Evolutionary conservation across 1,140 invertebrate genomes (phyloP).

Genomic region (Diabrotica undecimpunctata): DNA sequence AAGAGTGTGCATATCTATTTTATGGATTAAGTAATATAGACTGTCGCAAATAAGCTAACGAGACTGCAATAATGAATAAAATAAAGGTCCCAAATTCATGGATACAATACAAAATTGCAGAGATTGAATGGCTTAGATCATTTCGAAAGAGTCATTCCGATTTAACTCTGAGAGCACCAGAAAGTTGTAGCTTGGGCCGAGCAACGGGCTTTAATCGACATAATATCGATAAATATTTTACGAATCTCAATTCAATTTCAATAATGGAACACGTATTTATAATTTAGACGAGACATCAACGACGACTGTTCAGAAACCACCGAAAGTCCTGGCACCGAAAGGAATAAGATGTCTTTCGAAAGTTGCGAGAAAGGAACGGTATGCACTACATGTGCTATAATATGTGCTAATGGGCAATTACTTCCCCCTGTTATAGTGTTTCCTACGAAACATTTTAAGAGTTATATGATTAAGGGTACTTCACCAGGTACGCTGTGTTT

Average conservation of each 20-base stretch:
- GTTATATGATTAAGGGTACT: conserved; percentile 39
- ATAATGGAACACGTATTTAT: no score
- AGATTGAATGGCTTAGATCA: no score
- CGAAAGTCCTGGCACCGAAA: no score
- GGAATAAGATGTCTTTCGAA: conserved; percentile 44
- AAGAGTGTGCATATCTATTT: no score
- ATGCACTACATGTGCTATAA: conserved; percentile 43
- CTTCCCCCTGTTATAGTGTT: conserved; percentile 40
- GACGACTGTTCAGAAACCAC: no score
- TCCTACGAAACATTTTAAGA: conserved; percentile 42
- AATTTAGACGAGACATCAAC: no score
- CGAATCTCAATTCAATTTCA: no score
- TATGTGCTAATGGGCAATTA: conserved; percentile 40
- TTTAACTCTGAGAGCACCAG: conserved; percentile 43
- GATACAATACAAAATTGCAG: no score
- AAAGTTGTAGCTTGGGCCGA: conserved; percentile 45
- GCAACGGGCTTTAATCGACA: conserved; percentile 38
- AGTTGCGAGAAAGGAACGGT: conserved; percentile 47
- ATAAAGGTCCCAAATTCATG: no score
- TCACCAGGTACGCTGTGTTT: conserved; percentile 47
- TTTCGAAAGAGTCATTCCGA: conserved; percentile 40
- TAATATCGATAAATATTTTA: conserved; percentile 32
- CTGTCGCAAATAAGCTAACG: no score
- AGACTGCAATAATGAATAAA: no score
- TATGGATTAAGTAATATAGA: no score